Percentiles rank a stretch among this genome's conserved stretches.
Evolutionary conservation across 2,113 vertebrate species (phyloP).

Genomic region (Anhinga rufa): DNA sequence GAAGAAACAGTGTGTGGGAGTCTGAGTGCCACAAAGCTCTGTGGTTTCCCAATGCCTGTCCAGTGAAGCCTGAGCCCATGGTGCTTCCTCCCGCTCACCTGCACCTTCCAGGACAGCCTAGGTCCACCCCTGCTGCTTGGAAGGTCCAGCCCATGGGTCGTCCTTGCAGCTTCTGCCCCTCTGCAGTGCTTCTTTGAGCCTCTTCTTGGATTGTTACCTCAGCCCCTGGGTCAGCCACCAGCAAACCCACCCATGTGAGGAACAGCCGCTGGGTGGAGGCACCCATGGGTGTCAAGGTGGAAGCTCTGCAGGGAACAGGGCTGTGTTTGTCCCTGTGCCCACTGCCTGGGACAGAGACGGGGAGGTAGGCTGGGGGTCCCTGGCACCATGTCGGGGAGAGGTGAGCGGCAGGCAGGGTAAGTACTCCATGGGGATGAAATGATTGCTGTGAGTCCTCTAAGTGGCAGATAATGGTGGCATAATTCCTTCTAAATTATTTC

Average conservation of each 20-base stretch:
- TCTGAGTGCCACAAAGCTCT: neutral
- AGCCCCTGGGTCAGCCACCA: neutral
- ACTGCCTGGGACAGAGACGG: fast-evolving
- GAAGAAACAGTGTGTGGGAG: neutral
- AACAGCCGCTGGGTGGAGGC: neutral
- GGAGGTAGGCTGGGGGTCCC: neutral
- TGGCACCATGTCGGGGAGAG: neutral
- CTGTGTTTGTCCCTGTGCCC: neutral
- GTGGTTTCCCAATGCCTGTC: neutral
- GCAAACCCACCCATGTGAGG: neutral
- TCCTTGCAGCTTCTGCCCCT: neutral
- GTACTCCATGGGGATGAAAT: fast-evolving
- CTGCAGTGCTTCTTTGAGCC: neutral
- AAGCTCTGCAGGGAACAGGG: neutral
- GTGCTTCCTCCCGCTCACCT: neutral
- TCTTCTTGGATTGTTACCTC: neutral
- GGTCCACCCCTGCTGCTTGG: neutral
- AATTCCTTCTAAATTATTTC: conserved; percentile 62
- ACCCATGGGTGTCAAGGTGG: neutral
- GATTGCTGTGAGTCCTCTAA: conserved; percentile 34
- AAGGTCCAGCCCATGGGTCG: neutral
- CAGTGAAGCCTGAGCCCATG: neutral
- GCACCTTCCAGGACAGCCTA: neutral
- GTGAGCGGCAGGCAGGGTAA: neutral
- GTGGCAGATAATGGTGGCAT: conserved; percentile 33